Conservation (phyloP, 1,140 invertebrate genomes). For the Carposina sasakii region DNA sequence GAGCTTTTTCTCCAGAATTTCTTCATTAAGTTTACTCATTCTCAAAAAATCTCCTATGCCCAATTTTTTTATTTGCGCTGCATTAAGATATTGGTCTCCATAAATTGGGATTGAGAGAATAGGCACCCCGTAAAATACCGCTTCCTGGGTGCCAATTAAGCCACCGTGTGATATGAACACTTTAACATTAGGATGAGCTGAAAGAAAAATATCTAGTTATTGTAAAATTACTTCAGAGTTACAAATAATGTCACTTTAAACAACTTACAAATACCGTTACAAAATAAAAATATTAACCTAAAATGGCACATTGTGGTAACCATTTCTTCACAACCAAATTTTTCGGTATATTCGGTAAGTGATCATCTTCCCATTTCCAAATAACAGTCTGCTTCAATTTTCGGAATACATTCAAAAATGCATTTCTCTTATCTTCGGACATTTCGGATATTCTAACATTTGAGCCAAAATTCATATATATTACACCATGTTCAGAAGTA, state of each 20-base stretch:
- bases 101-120: constrained; percentile 78
- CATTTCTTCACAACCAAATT: constrained; percentile 79
- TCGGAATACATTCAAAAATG: constrained; percentile 72
- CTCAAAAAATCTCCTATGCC: constrained; percentile 63
- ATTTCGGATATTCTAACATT: constrained; percentile 73
- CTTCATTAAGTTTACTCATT: constrained; percentile 46
- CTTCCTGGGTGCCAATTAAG: constrained; percentile 77
- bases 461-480: constrained; percentile 78
- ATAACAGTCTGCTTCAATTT: constrained; percentile 75
- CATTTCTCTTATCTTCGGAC: constrained; percentile 61
- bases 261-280: too few species aligned
- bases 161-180: constrained; percentile 80
- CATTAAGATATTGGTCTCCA: constrained; percentile 75
- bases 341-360: constrained; percentile 63
- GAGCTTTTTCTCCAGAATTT: constrained; percentile 29
- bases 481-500: constrained; percentile 71
- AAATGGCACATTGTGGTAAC: constrained; percentile 81
- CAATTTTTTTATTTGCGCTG: constrained; percentile 56
- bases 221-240: too few species aligned
- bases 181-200: constrained; percentile 73
- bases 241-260: too few species aligned
- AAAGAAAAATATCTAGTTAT: too few species aligned
- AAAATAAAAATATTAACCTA: constrained; percentile 76
- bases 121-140: constrained; percentile 77
- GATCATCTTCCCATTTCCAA: constrained; percentile 79